Base-by-base conservation (phyloP, 2,888 invertebrate genomes). In the Limenitis camilla region DNA sequence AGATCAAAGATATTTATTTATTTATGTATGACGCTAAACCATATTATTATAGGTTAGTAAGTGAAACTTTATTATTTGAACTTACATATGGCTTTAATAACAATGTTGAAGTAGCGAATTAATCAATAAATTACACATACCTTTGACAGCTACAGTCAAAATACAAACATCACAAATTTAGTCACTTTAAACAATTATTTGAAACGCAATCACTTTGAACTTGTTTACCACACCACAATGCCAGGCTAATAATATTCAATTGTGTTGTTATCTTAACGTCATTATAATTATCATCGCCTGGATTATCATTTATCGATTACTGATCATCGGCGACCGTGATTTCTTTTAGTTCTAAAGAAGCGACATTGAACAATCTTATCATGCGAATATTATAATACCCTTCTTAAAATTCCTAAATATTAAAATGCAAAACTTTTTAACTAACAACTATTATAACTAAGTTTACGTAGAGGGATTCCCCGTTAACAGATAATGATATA, bases 251-350 rank as follows among this genome's bases (percentile, higher is more conserved):
- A 53, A 53, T 57, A 55, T 58, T 54, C 53, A 54, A 51, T 50
- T 51, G 55, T 60, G 41, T 49, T 39, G 45, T 46, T 63, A 63
- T 64, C 67, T 52, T 38, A 55, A 51, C 65, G 66, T 67, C 65
- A 64, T 54, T 48, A 56, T 46, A 52, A 57, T 66, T 64, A 65
- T 67, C 67, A 48, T 40, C 49, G 61, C 62, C 63, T 62, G 57
- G 47, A 49, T 49, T 57, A 58, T 59, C 53, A 40, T 42, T 49
- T 60, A 67, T 66, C 60, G 41, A 60, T 64, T 61, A 59, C 47
- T 57, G 61, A 53, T 55, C 42, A 59, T 59, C 61, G 55, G 52
- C 57, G 65, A 60, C 61, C 63, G 67, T 66, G 66, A 69, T 68
- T 67, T 67, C 48, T 60, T 41, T 40, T 42, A 46, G 53, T 62